Base-by-base conservation (phyloP, 2,888 invertebrate genomes). In the Dorcus hopei region DNA sequence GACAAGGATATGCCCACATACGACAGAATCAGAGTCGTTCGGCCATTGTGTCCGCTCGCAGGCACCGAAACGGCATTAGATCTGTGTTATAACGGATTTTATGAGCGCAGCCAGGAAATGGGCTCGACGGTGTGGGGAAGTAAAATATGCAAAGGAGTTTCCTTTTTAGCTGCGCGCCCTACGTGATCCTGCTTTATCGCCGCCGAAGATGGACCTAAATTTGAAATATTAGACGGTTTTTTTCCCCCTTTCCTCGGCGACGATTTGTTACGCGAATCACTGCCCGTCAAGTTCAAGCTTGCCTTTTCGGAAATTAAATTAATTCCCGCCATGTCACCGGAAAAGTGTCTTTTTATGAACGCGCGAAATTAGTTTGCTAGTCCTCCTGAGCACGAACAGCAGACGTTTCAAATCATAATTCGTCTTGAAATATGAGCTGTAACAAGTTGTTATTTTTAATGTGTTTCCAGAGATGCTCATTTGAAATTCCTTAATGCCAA, bases 21-120 rank as follows among this genome's bases (percentile, higher is more conserved):
- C 47, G 47, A 26, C 16, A 6, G 9, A 43, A 43, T 16, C 43
- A 14, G 43, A 33, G 26, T 33, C 26, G 19, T 16, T 47, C 47
- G 9, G 26, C 47, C 26, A 47, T 47, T 47, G 47, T 47, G 26
- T 23, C 14, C 47, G 47, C 9, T 9, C 14, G 23, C 23, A 47
- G 26, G 23, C n/a, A 26, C 47, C 47, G 47, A 47, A 47, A 47
- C n/a, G 26, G 14, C 47, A 33, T 33, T 33, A 33, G 26, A 33
- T 33, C 26, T 33, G 47, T 26, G 47, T 47, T 47, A 47, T 47
- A 47, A 47, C 47, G 47, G 47, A 47, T 47, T 47, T 47, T 47
- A 47, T 47, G 47, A 23, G 47, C 26, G 1, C 47, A 26, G 14
- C 23, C 26, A 33, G 26, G 26, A 33, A 33, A 33, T 33, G 26